Evolutionary conservation across 2,888 invertebrate species (phyloP), one percentile per base, ranked within the genome.

Genomic region (Phalera bucephala): DNA sequence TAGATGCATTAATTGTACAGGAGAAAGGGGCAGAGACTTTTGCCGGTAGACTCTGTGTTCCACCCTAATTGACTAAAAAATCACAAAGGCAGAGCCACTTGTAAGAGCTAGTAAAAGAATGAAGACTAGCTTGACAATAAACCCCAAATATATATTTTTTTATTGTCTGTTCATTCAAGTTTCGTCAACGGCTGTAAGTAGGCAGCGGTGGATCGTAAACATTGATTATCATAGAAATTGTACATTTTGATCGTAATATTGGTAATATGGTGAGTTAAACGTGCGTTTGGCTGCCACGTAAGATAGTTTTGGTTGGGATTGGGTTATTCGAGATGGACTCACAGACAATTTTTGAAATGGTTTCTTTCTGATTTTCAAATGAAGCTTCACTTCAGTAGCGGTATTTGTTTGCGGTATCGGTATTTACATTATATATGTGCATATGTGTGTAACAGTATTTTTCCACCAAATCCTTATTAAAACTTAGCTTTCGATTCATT

Each of bases 161-260:
- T 28, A 28, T 28, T 28, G 28, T 15, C 28, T 15, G 9, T 28
- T 15, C 27, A n/a, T 27, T n/a, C 27, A 15, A n/a, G 9, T 28
- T 28, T 15, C 28, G 15, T 28, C 28, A 28, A 2, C 26, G 8
- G 8, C 27, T 2, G 27, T 10, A 15, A 7, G 15, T 15, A 15
- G 28, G 28, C 14, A 15, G 15, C 14, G 4, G 14, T 28, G 9
- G 10, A 14, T 33, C 33, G 36, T 42, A 42, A 40, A 54, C 47
- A 41, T 42, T 43, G 33, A 59, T 59, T 55, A 55, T 31, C 60
- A 60, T 55, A 59, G 42, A 15, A 51, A 60, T 56, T 21, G 37
- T 44, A 34, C 15, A 35, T 45, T 43, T 42, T n/a, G 17, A 37
- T 52, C 33, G 37, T 40, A 33, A 49, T 50, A 49, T 58, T 45